Base-by-base conservation (phyloP, 2,888 invertebrate species). In the Hydroisotoma schaefferi region DNA sequence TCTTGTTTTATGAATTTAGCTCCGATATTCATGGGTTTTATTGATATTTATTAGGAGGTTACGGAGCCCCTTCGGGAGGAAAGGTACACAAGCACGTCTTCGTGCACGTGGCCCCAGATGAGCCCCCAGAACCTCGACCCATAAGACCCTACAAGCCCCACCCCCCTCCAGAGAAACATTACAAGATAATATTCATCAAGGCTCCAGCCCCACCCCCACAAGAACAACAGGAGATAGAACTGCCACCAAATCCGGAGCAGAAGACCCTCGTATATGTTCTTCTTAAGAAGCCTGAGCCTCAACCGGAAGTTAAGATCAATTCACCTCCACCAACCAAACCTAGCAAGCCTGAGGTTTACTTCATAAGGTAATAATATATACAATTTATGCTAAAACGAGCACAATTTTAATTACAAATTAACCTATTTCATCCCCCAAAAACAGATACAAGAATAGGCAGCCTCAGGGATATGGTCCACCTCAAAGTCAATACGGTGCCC, bases 271-370 rank as follows among this genome's bases (percentile, higher is more conserved):
- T 90, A 74, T 90, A 90, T 79, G 90, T 91, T 37, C 79, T 90
- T 78, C 89, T 90, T 74, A 90, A 90, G 83, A 88, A 86, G 76
- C 90, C 90, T 74, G 90, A 90, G 75, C 88, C 89, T 63, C 86
- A 86, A 67, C 87, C 87, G 70, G 88, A 90, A 73, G 85, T 90
- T 78, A 80, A 82, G 73, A 84, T 90, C 73, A 88, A 89, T 48
- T 84, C 87, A 18, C 80, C 85, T 10, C 84, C 85, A 1, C 89
- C 90, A 51, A 89, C 89, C 53, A 87, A 87, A 75, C 90, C 90
- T 67, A 85, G 87, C 77, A 90, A 90, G 81, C 90, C 90, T 59
- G 90, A 90, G 80, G 90, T 90, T 59, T 90, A 90, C 84, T 90
- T 90, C 83, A 90, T 87, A 83, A 84, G 85, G n/a, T n/a, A n/a